These are phyloP conservation scores for Ctenoplectra terminalis DNA, from an alignment of 1,140 invertebrate genomes.

Conservation along the genomic window DNA sequence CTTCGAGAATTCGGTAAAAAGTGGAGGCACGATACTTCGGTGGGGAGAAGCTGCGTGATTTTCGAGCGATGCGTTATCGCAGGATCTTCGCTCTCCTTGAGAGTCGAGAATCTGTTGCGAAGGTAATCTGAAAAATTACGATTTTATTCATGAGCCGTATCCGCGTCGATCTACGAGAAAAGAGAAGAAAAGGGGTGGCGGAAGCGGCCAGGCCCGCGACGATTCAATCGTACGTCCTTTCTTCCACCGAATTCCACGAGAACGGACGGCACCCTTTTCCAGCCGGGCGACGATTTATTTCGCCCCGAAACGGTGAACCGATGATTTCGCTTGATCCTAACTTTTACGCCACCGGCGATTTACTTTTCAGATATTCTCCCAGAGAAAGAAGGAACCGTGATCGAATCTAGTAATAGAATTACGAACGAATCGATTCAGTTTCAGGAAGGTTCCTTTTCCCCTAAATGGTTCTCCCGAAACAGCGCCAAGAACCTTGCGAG, in stretches of 20 bases:
- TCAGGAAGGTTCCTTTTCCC: background rate
- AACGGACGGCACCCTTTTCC: slow-evolving; percentile 31
- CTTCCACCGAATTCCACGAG: slow-evolving; percentile 3
- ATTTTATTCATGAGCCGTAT: slow-evolving; percentile 68
- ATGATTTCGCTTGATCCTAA: slow-evolving; percentile 17
- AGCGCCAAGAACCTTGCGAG: no score
- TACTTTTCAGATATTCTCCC: background rate
- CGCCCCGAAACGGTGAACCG: background rate
- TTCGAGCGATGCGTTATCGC: slow-evolving; percentile 47
- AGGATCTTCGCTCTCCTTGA: background rate
- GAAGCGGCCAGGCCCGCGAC: slow-evolving; percentile 18
- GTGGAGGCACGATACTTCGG: background rate
- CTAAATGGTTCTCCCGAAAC: background rate
- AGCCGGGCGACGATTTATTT: slow-evolving; percentile 26
- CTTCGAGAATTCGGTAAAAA: slow-evolving; percentile 34
- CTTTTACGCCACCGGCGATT: slow-evolving; percentile 10
- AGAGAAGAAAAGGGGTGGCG: slow-evolving; percentile 25
- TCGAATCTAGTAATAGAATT: background rate
- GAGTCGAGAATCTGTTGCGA: slow-evolving; percentile 46
- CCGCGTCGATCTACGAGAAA: slow-evolving; percentile 45
- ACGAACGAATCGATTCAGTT: background rate
- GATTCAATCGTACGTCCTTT: slow-evolving; percentile 59
- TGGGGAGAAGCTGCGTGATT: background rate
- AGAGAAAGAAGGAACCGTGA: background rate
- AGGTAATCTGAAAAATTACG: slow-evolving; percentile 66